These are phyloP conservation scores for Pseudorasbora parva DNA, from an alignment of 2,113 vertebrate genomes.

Conservation along the genomic window DNA sequence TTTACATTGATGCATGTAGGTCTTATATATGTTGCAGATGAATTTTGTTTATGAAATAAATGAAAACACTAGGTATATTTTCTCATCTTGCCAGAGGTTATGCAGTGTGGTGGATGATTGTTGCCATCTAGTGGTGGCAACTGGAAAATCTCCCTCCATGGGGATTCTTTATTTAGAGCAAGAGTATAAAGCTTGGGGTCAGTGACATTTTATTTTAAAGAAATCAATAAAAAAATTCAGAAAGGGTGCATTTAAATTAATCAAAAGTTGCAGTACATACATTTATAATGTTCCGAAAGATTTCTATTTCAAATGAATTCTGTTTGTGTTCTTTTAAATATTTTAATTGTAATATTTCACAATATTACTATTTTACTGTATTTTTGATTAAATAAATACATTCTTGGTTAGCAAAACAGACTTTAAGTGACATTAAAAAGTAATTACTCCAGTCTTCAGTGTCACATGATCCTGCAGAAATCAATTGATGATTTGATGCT, in stretches of 20 bases:
- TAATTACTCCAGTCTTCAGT: too few relatives aligned
- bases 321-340: too few relatives aligned
- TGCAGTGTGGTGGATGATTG: not conserved
- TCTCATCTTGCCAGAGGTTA: not conserved
- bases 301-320: too few relatives aligned
- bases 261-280: not conserved
- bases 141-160: not conserved
- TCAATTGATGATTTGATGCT: too few relatives aligned
- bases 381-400: not conserved
- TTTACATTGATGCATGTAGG: not conserved
- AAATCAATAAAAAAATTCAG: too few relatives aligned
- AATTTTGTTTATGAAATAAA: not conserved
- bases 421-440: not conserved
- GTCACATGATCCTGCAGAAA: too few relatives aligned
- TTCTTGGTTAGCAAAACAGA: not conserved
- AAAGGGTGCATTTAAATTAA: not conserved
- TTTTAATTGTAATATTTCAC: not conserved
- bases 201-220: too few relatives aligned
- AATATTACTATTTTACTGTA: not conserved
- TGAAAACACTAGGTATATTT: not conserved
- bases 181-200: too few relatives aligned
- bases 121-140: conserved; percentile 30
- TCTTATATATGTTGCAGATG: not conserved
- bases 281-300: too few relatives aligned
- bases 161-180: not conserved